These are phyloP conservation scores for Agonum fuliginosum DNA, from an alignment of 2,888 invertebrate species.

Conservation along the genomic window DNA sequence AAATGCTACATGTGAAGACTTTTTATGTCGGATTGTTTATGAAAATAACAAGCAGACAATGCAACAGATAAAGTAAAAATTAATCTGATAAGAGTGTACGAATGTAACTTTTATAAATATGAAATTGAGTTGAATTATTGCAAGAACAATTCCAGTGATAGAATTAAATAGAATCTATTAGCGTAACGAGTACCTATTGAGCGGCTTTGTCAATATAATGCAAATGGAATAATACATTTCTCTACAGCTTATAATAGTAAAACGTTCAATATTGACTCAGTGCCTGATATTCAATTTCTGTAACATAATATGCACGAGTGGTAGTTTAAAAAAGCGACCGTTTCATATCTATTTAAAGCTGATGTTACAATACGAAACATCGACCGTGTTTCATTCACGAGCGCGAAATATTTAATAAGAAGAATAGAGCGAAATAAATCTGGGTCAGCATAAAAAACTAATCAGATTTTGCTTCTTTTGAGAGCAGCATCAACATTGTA, in stretches of 20 bases:
- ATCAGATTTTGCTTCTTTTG: conserved; percentile 15
- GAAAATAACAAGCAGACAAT: no score
- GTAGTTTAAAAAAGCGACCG: not conserved
- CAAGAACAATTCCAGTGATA: not conserved
- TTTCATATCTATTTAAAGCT: conserved; percentile 2
- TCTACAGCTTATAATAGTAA: conserved; percentile 8
- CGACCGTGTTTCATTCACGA: no score
- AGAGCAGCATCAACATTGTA: not conserved
- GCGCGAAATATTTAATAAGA: no score
- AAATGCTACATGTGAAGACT: no score
- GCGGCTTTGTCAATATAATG: conserved; percentile 19
- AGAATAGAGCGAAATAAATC: no score
- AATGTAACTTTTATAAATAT: no score
- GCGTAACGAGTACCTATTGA: not conserved
- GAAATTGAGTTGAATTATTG: no score
- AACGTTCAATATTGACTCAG: conserved; percentile 14
- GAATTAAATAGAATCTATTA: conserved; percentile 15
- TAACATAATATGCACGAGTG: not conserved
- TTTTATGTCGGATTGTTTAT: no score
- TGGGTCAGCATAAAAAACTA: no score
- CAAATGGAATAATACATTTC: conserved; percentile 7
- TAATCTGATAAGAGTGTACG: no score
- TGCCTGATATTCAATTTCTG: conserved; percentile 21
- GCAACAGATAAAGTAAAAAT: no score
- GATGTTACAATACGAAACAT: not conserved